Percentiles rank a stretch among this genome's conserved stretches.
phyloP scores from a whole-genome alignment of 2,797 vertebrate genomes.

The Varecia variegata region DNA sequence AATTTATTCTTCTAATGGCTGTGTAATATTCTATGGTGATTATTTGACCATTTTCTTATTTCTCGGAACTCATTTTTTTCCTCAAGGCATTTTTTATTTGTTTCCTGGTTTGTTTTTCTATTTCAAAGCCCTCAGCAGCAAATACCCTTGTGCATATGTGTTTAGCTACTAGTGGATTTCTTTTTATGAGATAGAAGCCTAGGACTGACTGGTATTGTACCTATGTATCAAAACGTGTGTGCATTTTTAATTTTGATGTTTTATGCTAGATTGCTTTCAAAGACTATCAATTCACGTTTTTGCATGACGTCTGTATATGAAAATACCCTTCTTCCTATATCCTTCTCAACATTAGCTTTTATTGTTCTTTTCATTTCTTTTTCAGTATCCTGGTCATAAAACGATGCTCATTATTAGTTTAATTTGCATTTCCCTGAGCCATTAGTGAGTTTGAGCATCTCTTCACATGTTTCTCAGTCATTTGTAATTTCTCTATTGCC shows the following conservation, averaged over 20 bases:
- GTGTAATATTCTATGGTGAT: background rate
- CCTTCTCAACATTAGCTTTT: background rate
- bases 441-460: background rate
- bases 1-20: background rate
- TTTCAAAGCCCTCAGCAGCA: constrained; percentile 1
- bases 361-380: background rate
- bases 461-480: constrained; percentile 9
- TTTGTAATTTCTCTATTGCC: constrained; percentile 6
- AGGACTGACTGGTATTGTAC: background rate
- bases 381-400: background rate
- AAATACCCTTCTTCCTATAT: background rate
- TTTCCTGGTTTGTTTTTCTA: background rate
- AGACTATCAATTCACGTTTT: background rate
- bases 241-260: background rate
- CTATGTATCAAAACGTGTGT: background rate
- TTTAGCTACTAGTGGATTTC: background rate
- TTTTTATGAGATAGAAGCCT: background rate
- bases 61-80: background rate
- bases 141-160: background rate
- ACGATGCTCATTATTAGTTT: constrained; percentile 21
- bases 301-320: background rate
- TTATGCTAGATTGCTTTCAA: constrained; percentile 1
- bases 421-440: constrained; percentile 22
- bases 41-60: background rate
- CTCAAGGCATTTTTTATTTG: background rate